Base-by-base conservation (phyloP, 1,140 invertebrate species). In the Caenorhabditis tropicalis region DNA sequence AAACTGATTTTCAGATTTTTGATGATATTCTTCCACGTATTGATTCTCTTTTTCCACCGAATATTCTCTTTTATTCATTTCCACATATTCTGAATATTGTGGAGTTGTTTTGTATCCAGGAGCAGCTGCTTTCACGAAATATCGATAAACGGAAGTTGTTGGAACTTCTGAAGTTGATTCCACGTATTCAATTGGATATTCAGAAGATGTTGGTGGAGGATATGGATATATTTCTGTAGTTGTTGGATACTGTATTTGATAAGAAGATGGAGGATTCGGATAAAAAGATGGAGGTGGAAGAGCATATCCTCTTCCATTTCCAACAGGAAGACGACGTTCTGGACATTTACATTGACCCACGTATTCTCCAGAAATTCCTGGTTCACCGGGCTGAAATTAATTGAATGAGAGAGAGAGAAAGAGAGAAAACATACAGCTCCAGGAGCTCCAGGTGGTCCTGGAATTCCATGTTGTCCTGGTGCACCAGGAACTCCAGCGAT, bases 401-500 rank as follows among this genome's bases (percentile, higher is more conserved):
- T 2, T 7, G 29, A n/a, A 9, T n/a, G 10, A n/a, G n/a, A n/a
- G 0, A 7, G 21, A 56, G n/a, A 56, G 1, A 56, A n/a, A 7
- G 15, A 24, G n/a, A 9, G n/a, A 10, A 9, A 24, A 60, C 58
- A 24, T n/a, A 60, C 58, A 10, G 31, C 12, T 60, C 58, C 58
- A 33, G 58, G 58, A 10, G 58, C 58, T 6, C 58, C 58, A 6
- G 58, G 58, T 33, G 58, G 58, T 33, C 58, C 58, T 16, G 27
- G 58, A 36, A 60, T 60, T 19, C 58, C 58, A 19, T 60, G 58
- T 19, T 33, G 10, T 33, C 58, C 58, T 0, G 58, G 58, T 19
- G 58, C 58, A 33, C 58, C 58, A 36, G 58, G 9, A 4, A 31
- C 33, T 65, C 81, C 51, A 82, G 56, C 56, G 46, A 82, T 27